phyloP scores from a whole-genome alignment of 2,888 invertebrate species.

The Clunio marinus region DNA sequence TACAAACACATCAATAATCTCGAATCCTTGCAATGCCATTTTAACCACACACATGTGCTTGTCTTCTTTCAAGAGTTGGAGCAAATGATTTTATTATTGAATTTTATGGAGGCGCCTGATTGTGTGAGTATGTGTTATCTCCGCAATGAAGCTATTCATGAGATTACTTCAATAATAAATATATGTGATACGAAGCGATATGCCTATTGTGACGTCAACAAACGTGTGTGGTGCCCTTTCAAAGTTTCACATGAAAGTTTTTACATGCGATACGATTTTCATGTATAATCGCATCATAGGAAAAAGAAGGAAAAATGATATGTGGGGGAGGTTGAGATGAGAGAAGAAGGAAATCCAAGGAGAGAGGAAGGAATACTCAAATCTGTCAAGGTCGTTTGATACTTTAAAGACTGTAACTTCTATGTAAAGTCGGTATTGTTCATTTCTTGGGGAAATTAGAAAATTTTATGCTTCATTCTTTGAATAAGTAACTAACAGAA shows the following conservation, averaged over 20 bases:
- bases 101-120: conserved; percentile 25
- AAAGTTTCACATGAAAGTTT: background rate
- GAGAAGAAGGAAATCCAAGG: background rate
- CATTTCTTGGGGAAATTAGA: no score
- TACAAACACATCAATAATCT: no score
- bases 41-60: background rate
- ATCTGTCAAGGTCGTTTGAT: background rate
- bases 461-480: no score
- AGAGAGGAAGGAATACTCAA: no score
- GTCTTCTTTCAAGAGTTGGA: background rate
- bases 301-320: background rate
- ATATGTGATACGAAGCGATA: conserved; percentile 11
- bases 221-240: background rate
- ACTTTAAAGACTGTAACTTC: conserved; percentile 19
- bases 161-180: conserved; percentile 38
- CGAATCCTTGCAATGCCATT: background rate
- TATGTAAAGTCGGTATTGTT: background rate
- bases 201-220: conserved; percentile 7
- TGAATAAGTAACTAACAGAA: no score
- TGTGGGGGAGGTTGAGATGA: conserved; percentile 16
- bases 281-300: background rate
- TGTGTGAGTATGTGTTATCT: conserved; percentile 22
- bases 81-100: conserved; percentile 31
- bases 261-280: conserved; percentile 8
- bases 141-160: conserved; percentile 30